Evolutionary conservation across 2,888 invertebrate genomes (phyloP), one percentile per base, ranked within the genome.

Genomic region (Agonopterix alstromeriana): DNA sequence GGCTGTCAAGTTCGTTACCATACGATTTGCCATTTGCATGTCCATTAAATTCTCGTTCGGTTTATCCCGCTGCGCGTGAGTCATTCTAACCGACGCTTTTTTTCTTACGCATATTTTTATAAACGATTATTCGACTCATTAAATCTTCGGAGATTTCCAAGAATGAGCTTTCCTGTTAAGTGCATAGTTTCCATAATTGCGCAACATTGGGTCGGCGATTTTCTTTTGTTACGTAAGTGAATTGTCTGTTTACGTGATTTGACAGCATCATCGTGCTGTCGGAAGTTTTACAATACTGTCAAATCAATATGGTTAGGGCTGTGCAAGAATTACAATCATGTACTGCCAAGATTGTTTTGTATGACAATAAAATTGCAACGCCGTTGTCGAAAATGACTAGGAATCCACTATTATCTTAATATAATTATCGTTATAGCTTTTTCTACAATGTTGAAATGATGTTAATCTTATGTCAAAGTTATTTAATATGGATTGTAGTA

Each of bases 121-220:
- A 38, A 27, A 38, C 38, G 38, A 38, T n/a, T 38, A 5, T 27
- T 38, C 38, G 38, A n/a, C n/a, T 38, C 38, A 38, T 3, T 38
- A n/a, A 38, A 38, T n/a, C 38, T 27, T 27, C 60, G 57, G 56
- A 50, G 46, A 58, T 50, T 75, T 74, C 70, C 63, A 49, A 64
- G 73, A 72, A 77, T 48, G 56, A 61, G 65, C 67, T 72, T 74
- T 72, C 70, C 67, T 70, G 63, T 63, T 63, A 48, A 38, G 38
- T 38, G 9, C 38, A 38, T 54, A 56, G 57, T 63, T 58, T 61
- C 61, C 53, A 53, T 61, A 60, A 61, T 72, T 69, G 58, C 67
- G 62, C 65, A 72, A 70, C 62, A n/a, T 38, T 38, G 38, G 10
- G 9, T 38, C 58, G 51, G 56, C 50, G 49, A 49, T 76, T 71